Evolutionary conservation across 2,888 invertebrate species (phyloP), one percentile per base, ranked within the genome.

Genomic region (Anorthoa munda): DNA sequence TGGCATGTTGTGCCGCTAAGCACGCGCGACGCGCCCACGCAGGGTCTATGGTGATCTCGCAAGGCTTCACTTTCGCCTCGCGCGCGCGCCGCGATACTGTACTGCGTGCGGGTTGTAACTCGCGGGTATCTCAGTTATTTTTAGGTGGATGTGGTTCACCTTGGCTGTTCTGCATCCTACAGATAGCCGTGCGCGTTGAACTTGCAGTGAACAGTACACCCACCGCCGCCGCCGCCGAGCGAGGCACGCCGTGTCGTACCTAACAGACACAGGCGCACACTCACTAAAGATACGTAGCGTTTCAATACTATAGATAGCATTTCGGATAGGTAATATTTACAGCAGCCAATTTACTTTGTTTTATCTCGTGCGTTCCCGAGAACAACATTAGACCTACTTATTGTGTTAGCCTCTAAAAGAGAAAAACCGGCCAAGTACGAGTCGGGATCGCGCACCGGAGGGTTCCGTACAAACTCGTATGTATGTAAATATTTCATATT

Each of bases 71-170:
- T 86, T 79, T 80, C 78, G 60, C 71, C 50, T 45, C 63, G 64
- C n/a, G n/a, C 50, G 39, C 63, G 64, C n/a, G n/a, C 18, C 58
- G 26, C 51, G n/a, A 39, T 21, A 56, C 59, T 51, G 31, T 68
- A 60, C 17, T 58, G 21, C 39, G 5, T 51, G 71, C 48, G 64
- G 75, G 73, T 72, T n/a, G 18, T 9, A 21, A 64, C 61, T 65
- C 55, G 75, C 77, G 59, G 75, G 83, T 88, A 81, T 85, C 86
- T 87, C 85, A 83, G 93, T 91, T 94, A 94, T 94, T 94, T 93
- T 92, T 92, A 93, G 89, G 91, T 77, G 81, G 79, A 90, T 88
- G 92, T 86, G 88, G 94, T 93, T 94, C 90, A 93, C 94, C 94
- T 94, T 94, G 94, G 87, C 87, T 86, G 89, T 89, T 89, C 86